Percentiles rank a stretch among this genome's conserved stretches.
Conservation (phyloP, 30 jellyfish, hydroid and myxozoan genomes). For the Hydractinia echinata region DNA sequence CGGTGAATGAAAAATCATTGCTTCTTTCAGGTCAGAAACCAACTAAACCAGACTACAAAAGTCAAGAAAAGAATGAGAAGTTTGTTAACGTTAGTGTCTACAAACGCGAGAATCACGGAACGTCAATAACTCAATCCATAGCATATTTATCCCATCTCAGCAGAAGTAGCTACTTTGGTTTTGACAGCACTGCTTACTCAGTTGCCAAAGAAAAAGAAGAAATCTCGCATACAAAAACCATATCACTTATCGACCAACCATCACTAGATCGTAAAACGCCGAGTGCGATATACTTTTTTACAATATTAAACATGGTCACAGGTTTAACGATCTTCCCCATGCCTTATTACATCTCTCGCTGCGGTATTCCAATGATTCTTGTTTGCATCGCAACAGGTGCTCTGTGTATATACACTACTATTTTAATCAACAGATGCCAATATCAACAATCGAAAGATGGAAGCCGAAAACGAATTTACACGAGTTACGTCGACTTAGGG, state of each 20-base stretch:
- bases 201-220: constrained; percentile 9
- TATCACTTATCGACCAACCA: constrained; percentile 40
- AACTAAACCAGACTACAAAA: background rate
- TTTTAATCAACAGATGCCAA: constrained; percentile 47
- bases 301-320: constrained; percentile 44
- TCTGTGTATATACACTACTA: constrained; percentile 34
- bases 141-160: background rate
- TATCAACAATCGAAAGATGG: constrained; percentile 56
- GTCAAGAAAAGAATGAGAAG: background rate
- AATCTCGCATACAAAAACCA: constrained; percentile 20
- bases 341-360: constrained; percentile 53
- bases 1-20: background rate
- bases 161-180: background rate
- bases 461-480: constrained; percentile 32
- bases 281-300: constrained; percentile 32
- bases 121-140: background rate
- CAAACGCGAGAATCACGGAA: background rate
- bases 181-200: background rate
- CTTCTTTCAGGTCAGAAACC: background rate
- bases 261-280: constrained; percentile 55
- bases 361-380: constrained; percentile 39
- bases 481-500: constrained; percentile 58
- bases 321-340: constrained; percentile 51
- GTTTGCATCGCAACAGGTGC: constrained; percentile 26
- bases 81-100: background rate